Evolutionary conservation across 2,113 vertebrate species (phyloP), one percentile per base, ranked within the genome.

Genomic region (Percopsis transmontana): DNA sequence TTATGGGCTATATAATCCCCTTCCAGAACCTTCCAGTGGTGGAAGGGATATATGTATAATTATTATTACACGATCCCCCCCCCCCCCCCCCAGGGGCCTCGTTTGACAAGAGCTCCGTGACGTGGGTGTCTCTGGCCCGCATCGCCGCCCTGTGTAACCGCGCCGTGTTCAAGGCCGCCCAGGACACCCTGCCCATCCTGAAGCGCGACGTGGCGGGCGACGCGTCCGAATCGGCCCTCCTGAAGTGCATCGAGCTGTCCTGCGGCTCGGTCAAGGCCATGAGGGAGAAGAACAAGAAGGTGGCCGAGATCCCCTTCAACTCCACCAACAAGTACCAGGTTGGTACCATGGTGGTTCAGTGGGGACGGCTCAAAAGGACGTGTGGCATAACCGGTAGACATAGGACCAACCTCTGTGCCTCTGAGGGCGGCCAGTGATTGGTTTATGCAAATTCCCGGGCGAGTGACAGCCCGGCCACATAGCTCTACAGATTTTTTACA

Each of bases 241-340:
- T 96, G 19, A 97, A 96, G 74, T 96, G 94, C 47, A 97, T 96
- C 0, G 95, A 97, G 83, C 76, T 96, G 56, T 96, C 94, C 15
- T 95, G 93, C 0, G 95, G 96, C 19, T 59, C 92, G 0, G 94
- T 97, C 65, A 95, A 95, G 65, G 74, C 85, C 61, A 94, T 95
- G 90, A 91, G 95, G 10, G 95, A 96, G 14, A 95, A 94, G 68
- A 94, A 94, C 85, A 96, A 96, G 88, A 96, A 97, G 76, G 94
- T 95, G 65, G 94, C 95, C 0, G 95, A 96, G 88, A 96, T 96
- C 61, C 95, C 95, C 14, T 96, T 97, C 87, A 96, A 96, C 88
- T 93, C 91, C 76, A 93, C 92, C 77, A 92, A 93, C 85, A 91
- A 91, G 72, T 92, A 92, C 69, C 92, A 95, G 93, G 93, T 92